Base-by-base conservation (phyloP, 2,113 vertebrate species). In the Anhinga anhinga region DNA sequence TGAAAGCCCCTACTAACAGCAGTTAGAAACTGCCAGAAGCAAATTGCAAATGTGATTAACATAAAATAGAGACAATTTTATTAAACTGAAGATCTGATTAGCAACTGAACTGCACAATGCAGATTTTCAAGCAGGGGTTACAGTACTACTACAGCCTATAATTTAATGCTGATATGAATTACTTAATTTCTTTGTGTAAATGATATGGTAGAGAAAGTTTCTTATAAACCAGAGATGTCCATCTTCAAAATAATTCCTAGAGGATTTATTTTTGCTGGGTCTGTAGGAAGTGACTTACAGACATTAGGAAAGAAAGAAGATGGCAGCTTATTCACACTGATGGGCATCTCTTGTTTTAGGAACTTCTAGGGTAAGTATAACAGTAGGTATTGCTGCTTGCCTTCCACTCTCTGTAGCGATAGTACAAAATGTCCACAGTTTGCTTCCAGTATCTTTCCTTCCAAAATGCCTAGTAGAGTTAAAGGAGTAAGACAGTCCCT, bases 51-150 rank as follows among this genome's bases (percentile, higher is more conserved):
- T 84, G 65, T 63, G 66, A 93, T 93, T 93, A 96, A 96, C 52
- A 26, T 79, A 71, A 95, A 95, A 89, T 82, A 38, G 86, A 93
- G 95, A 86, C 58, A 58, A 65, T 96, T 96, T 78, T 84, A 66
- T 95, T 93, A 86, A 93, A 91, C 52, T 76, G 65, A 82, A 95
- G 44, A 90, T 81, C 65, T 84, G 79, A 93, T 97, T 91, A 95
- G 52, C 32, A 47, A 71, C 52, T 89, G 89, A 85, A 65, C 34
- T 69, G 84, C 44, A 72, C 53, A 27, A 27, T 65, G 21, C 29
- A 67, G 65, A 18, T 79, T 89, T 86, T 82, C 52, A 81, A 82
- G 52, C 42, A 72, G 50, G n/a, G 47, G 26, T 79, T 93, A 59
- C 44, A 55, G 23, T 30, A 34, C 50, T 67, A 25, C 45, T 45